Percentiles rank a stretch among this genome's conserved stretches.
Conservation (phyloP, 2,797 vertebrate species). For the Carcharodon carcharias region DNA sequence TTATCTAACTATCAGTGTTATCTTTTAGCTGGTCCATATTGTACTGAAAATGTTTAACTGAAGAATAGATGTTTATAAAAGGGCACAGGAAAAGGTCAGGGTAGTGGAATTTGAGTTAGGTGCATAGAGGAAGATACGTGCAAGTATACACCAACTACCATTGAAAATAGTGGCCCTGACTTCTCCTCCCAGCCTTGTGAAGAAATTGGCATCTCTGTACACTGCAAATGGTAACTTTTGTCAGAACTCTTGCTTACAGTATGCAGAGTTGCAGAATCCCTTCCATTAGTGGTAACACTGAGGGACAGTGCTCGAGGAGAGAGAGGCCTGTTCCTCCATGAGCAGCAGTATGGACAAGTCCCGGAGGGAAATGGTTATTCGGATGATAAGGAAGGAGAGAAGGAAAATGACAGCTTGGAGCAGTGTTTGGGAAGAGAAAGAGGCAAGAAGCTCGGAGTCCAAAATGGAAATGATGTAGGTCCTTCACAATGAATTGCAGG, state of each 20-base stretch:
- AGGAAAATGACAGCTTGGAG: neutral
- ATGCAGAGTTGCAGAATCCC: neutral
- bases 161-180: neutral
- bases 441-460: neutral
- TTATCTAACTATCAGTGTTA: neutral
- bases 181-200: neutral
- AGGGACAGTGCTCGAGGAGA: neutral
- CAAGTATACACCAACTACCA: neutral
- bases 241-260: neutral
- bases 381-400: neutral
- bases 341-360: no score
- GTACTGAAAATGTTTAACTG: neutral
- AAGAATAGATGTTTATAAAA: neutral
- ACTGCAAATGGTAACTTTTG: neutral
- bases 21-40: neutral
- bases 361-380: no score
- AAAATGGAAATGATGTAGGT: neutral
- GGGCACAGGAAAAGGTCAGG: neutral
- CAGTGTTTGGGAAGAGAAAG: neutral
- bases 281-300: neutral
- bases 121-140: neutral
- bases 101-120: neutral
- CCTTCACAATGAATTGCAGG: neutral
- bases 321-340: neutral
- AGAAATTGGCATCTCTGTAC: neutral